phyloP scores from a whole-genome alignment of 92 coral and sea anemone species.

The Parazoanthus darwini region DNA sequence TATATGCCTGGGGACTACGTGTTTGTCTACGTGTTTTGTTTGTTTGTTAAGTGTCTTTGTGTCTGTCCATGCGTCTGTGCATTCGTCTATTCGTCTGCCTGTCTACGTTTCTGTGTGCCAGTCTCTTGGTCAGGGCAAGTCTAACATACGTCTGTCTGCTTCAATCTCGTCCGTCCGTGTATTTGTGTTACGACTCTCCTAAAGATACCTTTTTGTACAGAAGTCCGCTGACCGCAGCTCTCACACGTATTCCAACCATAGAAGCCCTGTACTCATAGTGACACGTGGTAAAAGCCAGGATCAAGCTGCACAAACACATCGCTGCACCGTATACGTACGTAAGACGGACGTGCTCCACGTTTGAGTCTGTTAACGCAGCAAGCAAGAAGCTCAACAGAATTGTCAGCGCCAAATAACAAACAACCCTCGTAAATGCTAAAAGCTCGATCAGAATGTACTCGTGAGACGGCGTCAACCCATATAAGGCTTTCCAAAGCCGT shows the following conservation, averaged over 20 bases:
- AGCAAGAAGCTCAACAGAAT: neutral
- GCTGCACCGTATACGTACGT: neutral
- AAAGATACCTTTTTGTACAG: conserved; percentile 2
- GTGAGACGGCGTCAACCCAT: neutral
- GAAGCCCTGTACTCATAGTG: conserved; percentile 3
- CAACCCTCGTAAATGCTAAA: neutral
- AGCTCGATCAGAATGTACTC: neutral
- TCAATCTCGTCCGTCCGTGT: too few relatives aligned
- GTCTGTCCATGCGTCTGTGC: too few relatives aligned
- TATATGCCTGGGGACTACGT: too few relatives aligned
- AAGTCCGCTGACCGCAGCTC: neutral
- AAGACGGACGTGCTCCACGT: neutral
- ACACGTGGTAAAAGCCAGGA: neutral
- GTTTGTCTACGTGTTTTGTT: too few relatives aligned
- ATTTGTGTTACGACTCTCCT: too few relatives aligned
- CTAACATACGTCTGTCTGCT: neutral
- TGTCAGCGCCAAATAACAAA: neutral
- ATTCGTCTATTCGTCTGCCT: too few relatives aligned
- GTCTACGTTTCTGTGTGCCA: too few relatives aligned
- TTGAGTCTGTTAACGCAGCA: neutral
- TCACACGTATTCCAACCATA: neutral
- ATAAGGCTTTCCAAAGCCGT: neutral
- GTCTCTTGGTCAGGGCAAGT: neutral
- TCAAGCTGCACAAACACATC: neutral
- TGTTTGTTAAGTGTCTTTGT: too few relatives aligned